Base-by-base conservation (phyloP, 2,797 vertebrate genomes). In the Neosalanx taihuensis region DNA sequence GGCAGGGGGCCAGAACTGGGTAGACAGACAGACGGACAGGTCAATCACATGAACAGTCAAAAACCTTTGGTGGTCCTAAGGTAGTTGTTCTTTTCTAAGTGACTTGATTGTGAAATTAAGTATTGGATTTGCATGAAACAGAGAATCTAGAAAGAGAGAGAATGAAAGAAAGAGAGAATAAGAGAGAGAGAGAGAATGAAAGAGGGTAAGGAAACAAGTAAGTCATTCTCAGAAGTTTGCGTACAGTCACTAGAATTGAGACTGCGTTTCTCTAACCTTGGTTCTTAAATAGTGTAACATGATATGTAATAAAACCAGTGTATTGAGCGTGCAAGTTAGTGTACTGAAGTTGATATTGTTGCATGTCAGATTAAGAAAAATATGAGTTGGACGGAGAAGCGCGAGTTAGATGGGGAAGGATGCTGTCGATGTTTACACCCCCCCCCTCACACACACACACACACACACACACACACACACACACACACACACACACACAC, bases 351-450 rank as follows among this genome's bases (percentile, higher is more conserved):
- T 63, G 69, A 72, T 78, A 76, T 76, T 71, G 41, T 68, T 26
- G 67, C 29, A 35, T 79, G 83, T 84, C 82, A 85, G 70, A 76
- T n/a, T 75, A 77, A 71, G 64, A 67, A 83, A 86, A 75, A 73
- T 76, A 79, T 71, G 78, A 83, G 81, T 86, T 85, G 76, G 73
- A 70, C 63, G 72, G 77, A 81, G 73, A 77, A 85, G 84, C 84
- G 83, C 5, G 33, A 18, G 81, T 83, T 85, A 82, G 84, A 87
- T 69, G 80, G 84, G 73, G 86, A 56, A 56, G 85, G 85, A 84
- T 85, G 86, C 81, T 87, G 84, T 31, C 88, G 88, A 87, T 91
- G 88, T 90, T 83, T 83, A 77, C 82, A 84, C 86, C 77, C 77
- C 23, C 23, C 23, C 23, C 23, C 23, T n/a, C 23, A 26, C 23